phyloP scores from a whole-genome alignment of 2,113 vertebrate species.

The Cyanoderma ruficeps region DNA sequence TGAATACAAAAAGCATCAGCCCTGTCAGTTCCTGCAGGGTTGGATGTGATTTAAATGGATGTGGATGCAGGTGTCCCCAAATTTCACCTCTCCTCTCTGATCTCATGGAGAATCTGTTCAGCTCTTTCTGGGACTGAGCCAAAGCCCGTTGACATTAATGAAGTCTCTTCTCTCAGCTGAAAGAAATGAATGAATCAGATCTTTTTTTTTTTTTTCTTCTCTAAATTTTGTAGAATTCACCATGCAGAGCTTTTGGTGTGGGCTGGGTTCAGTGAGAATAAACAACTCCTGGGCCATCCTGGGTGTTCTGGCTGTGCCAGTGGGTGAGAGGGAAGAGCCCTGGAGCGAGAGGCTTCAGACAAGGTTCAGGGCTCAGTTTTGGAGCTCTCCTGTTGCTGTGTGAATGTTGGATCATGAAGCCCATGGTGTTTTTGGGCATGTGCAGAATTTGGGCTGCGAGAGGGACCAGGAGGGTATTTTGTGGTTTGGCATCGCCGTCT shows the following conservation, averaged over 20 bases:
- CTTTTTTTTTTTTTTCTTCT: background rate
- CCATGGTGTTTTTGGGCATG: fast-evolving
- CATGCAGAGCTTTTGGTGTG: background rate
- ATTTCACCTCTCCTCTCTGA: slow-evolving; percentile 26
- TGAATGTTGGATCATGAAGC: fast-evolving
- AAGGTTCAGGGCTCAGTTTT: background rate
- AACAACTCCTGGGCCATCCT: background rate
- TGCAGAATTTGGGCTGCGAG: background rate
- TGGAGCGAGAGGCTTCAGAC: background rate
- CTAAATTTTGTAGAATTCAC: background rate
- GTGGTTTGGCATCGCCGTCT: background rate
- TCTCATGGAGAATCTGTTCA: background rate
- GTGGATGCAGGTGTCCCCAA: slow-evolving; percentile 13
- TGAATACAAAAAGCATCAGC: background rate
- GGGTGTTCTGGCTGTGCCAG: background rate
- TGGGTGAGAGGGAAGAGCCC: fast-evolving
- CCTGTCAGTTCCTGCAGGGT: background rate
- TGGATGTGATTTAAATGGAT: slow-evolving; percentile 1
- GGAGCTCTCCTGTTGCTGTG: background rate
- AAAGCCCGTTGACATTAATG: background rate
- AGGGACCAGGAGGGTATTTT: background rate
- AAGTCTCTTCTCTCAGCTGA: background rate
- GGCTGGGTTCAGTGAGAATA: background rate
- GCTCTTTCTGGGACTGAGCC: background rate
- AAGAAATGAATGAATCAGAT: background rate